These are phyloP conservation scores for Pseudotriccus pelzelni DNA, from an alignment of 2,797 vertebrate genomes.

Conservation along the genomic window DNA sequence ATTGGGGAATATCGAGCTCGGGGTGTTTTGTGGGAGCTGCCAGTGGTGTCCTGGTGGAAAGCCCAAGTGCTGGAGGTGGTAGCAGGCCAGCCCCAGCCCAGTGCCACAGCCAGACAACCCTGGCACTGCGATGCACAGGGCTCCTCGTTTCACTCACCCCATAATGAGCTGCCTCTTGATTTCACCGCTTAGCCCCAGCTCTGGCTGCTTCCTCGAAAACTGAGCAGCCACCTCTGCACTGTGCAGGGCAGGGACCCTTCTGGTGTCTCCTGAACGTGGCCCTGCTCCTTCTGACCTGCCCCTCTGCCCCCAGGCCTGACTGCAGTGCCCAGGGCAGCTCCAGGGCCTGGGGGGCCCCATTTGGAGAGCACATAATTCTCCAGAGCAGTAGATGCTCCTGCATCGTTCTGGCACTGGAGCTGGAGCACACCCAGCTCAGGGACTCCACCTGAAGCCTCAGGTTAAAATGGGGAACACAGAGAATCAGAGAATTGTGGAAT, in stretches of 20 bases:
- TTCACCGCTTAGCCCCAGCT: neutral
- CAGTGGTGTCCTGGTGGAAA: neutral
- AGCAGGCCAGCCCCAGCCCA: neutral
- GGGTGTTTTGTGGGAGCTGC: rapidly evolving
- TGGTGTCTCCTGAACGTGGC: rapidly evolving
- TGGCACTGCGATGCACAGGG: neutral
- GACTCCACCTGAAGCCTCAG: rapidly evolving
- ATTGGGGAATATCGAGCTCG: neutral
- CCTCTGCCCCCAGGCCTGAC: neutral
- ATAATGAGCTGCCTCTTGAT: neutral
- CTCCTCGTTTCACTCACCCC: neutral
- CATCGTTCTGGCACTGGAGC: neutral
- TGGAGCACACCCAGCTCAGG: neutral
- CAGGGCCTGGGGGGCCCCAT: rapidly evolving
- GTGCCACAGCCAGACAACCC: rapidly evolving
- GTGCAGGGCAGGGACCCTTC: neutral
- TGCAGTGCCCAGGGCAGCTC: neutral
- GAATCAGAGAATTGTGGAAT: rapidly evolving
- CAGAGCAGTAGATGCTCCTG: rapidly evolving
- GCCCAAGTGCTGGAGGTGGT: neutral
- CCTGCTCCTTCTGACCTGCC: neutral
- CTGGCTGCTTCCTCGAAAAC: neutral
- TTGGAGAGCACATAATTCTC: neutral
- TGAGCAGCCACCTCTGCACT: neutral
- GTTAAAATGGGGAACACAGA: rapidly evolving